Percentiles rank a stretch among this genome's conserved stretches.
These are phyloP conservation scores for Notolabrus celidotus DNA, from an alignment of 2,797 vertebrate species.

Conservation along the genomic window DNA sequence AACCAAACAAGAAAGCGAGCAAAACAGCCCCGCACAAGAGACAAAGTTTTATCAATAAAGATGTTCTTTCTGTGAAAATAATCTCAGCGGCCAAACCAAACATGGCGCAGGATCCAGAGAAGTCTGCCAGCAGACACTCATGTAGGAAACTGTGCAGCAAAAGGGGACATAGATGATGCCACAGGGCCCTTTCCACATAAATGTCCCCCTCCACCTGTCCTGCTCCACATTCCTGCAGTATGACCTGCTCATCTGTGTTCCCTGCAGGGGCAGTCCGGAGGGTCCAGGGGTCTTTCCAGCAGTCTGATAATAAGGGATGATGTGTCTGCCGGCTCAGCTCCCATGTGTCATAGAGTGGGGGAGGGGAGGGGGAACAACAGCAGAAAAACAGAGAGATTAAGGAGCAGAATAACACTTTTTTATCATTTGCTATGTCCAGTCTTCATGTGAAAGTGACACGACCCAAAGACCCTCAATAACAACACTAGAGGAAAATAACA, in stretches of 20 bases:
- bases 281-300: conserved; percentile 44
- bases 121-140: conserved; percentile 70
- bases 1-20: conserved; percentile 75
- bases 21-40: conserved; percentile 75
- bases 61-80: conserved; percentile 84
- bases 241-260: conserved; percentile 60
- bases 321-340: conserved; percentile 61
- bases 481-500: conserved; percentile 43
- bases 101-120: conserved; percentile 66
- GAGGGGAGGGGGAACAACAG: conserved; percentile 56
- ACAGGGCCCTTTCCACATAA: conserved; percentile 16
- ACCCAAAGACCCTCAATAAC: conserved; percentile 39
- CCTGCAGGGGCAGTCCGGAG: conserved; percentile 31
- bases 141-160: conserved; percentile 55
- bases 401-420: conserved; percentile 67
- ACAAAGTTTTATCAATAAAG: conserved; percentile 83
- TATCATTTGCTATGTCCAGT: conserved; percentile 44
- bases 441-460: conserved; percentile 37
- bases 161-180: conserved; percentile 62
- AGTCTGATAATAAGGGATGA: conserved; percentile 66
- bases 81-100: conserved; percentile 76
- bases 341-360: conserved; percentile 56
- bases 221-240: conserved; percentile 61
- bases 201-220: conserved; percentile 65
- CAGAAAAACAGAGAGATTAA: conserved; percentile 81